A percentile compares a stretch with the other conserved stretches of the same genome.
Evolutionary conservation across 2,113 vertebrate species (phyloP).

Genomic region (Salminus brasiliensis): DNA sequence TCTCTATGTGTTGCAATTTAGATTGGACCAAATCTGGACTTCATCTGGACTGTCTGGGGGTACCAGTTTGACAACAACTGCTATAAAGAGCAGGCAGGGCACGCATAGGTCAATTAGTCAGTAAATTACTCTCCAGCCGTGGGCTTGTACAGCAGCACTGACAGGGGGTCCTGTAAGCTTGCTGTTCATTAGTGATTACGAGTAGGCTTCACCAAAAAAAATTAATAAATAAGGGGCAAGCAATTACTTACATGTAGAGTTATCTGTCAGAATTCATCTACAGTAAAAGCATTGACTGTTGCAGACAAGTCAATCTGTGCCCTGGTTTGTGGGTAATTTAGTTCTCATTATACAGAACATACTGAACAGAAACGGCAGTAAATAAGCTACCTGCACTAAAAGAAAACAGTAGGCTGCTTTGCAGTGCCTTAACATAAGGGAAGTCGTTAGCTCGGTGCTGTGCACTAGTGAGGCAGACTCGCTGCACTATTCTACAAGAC

Average conservation of each 20-base stretch:
- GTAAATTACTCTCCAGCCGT: constrained; percentile 4
- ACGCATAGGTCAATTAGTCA: not conserved
- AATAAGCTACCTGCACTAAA: not conserved
- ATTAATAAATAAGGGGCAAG: too few relatives aligned
- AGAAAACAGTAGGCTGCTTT: not conserved
- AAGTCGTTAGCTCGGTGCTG: not conserved
- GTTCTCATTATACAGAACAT: constrained; percentile 2
- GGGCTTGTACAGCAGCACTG: not conserved
- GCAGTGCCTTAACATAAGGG: not conserved
- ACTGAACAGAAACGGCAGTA: not conserved
- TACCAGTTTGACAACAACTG: not conserved
- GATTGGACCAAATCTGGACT: too few relatives aligned
- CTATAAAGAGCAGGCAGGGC: not conserved
- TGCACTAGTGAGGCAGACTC: not conserved
- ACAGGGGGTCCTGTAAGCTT: not conserved
- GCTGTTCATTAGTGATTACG: constrained; percentile 17
- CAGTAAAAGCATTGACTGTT: not conserved
- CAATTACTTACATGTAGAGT: not conserved
- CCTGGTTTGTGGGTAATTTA: not conserved
- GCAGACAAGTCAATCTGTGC: not conserved
- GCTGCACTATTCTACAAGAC: constrained; percentile 39
- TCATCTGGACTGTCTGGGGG: too few relatives aligned
- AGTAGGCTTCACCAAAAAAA: not conserved
- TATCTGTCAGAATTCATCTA: not conserved
- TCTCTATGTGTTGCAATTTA: too few relatives aligned